Evolutionary conservation across 1,140 invertebrate genomes (phyloP).

Genomic region (Carcinoscorpius rotundicauda): DNA sequence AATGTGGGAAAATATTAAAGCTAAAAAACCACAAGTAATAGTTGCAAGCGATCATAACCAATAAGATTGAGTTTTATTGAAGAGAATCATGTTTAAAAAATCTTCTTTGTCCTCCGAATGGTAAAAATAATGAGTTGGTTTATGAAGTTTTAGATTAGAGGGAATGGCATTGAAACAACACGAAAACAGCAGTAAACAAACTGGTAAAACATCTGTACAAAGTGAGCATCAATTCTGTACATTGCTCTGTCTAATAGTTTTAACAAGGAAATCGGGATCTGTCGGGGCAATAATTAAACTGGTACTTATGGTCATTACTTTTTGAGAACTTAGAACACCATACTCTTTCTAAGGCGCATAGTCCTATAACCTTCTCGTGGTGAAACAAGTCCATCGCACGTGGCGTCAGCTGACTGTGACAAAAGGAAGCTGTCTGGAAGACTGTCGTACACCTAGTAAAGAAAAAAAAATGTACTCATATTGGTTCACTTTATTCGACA

Average conservation of each 20-base stretch:
- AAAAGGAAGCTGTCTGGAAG: constrained; percentile 31
- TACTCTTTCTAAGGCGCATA: constrained; percentile 57
- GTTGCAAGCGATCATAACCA: no score
- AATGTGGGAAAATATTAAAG: background rate
- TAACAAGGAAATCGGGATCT: background rate
- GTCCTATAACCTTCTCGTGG: constrained; percentile 61
- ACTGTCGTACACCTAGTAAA: no score
- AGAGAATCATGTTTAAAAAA: no score
- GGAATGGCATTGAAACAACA: no score
- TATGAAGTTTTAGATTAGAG: no score
- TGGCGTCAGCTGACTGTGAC: constrained; percentile 75
- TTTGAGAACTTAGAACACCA: constrained; percentile 13
- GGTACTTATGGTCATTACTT: no score
- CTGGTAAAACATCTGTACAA: background rate
- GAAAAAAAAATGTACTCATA: no score
- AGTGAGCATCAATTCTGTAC: no score
- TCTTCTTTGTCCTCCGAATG: no score
- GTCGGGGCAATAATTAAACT: background rate
- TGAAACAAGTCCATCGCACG: constrained; percentile 71
- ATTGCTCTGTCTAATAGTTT: background rate
- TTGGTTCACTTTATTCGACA: no score
- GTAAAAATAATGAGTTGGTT: no score
- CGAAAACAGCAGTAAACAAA: background rate
- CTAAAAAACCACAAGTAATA: background rate
- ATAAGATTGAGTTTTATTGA: no score